phyloP scores from a whole-genome alignment of 2,888 invertebrate genomes.

The Syritta pipiens region DNA sequence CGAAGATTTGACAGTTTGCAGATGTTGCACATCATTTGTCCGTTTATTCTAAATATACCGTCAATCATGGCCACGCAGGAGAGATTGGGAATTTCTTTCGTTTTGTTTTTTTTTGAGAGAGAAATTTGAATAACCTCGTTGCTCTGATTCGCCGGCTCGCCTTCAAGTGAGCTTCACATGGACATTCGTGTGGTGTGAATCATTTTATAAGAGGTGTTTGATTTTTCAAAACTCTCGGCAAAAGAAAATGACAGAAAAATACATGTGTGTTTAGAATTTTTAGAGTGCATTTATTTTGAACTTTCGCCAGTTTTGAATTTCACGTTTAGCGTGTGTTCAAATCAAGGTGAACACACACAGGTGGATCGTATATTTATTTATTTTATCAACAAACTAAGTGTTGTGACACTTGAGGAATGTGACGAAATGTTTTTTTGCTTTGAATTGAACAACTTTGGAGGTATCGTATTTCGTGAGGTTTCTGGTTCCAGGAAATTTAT shows the following conservation, averaged over 20 bases:
- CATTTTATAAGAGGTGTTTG: not conserved
- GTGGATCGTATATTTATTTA: not conserved
- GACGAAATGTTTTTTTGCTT: too few relatives aligned
- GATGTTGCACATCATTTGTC: slow-evolving; percentile 49
- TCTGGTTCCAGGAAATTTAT: too few relatives aligned
- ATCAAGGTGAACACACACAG: slow-evolving; percentile 10
- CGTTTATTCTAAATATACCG: slow-evolving; percentile 53
- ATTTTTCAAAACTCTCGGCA: too few relatives aligned
- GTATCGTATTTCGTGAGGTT: too few relatives aligned
- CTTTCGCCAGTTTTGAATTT: not conserved
- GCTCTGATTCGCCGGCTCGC: slow-evolving; percentile 20
- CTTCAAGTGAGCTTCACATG: slow-evolving; percentile 44
- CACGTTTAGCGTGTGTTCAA: slow-evolving; percentile 3
- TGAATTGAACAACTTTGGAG: too few relatives aligned
- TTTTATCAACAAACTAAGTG: too few relatives aligned
- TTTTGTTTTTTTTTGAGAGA: not conserved
- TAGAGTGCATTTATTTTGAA: slow-evolving; percentile 15
- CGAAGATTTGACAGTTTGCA: slow-evolving; percentile 42
- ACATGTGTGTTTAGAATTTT: not conserved
- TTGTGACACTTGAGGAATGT: too few relatives aligned
- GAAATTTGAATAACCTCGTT: slow-evolving; percentile 4
- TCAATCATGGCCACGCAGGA: slow-evolving; percentile 42
- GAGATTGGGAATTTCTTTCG: not conserved
- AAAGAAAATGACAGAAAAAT: not conserved
- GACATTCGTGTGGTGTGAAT: not conserved